phyloP scores from a whole-genome alignment of 2,888 invertebrate genomes.

The Dicranocentrus wangi region DNA sequence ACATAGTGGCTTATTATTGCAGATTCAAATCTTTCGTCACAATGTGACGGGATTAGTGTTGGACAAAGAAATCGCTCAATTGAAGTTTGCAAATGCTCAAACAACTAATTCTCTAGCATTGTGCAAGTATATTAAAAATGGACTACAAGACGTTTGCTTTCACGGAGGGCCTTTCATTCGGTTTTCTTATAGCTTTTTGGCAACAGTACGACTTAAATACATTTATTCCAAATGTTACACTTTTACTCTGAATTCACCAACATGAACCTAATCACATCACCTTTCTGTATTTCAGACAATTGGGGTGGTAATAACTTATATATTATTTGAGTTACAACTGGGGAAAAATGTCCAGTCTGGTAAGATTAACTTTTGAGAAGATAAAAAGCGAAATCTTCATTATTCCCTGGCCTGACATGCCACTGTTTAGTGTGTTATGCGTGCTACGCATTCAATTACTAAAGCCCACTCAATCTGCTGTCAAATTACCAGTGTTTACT shows the following conservation, averaged over 20 bases:
- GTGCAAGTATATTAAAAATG: conserved; percentile 20
- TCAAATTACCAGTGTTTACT: too few species aligned
- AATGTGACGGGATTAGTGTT: not conserved
- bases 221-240: not conserved
- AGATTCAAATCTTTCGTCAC: not conserved
- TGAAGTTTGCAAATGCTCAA: too few species aligned
- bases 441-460: too few species aligned
- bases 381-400: not conserved
- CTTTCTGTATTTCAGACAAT: conserved; percentile 19
- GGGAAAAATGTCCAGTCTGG: conserved; percentile 1
- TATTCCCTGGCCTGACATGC: too few species aligned
- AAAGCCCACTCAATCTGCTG: too few species aligned
- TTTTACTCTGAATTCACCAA: not conserved
- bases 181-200: not conserved
- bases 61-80: not conserved
- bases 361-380: too few species aligned
- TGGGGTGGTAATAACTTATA: conserved; percentile 31
- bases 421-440: too few species aligned
- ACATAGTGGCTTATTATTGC: not conserved
- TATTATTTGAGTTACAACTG: conserved; percentile 29
- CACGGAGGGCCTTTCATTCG: not conserved
- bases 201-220: not conserved
- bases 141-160: not conserved
- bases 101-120: not conserved
- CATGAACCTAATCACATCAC: not conserved